Evolutionary conservation across 2,113 vertebrate species (phyloP).

Genomic region (Pygoscelis antarcticus): DNA sequence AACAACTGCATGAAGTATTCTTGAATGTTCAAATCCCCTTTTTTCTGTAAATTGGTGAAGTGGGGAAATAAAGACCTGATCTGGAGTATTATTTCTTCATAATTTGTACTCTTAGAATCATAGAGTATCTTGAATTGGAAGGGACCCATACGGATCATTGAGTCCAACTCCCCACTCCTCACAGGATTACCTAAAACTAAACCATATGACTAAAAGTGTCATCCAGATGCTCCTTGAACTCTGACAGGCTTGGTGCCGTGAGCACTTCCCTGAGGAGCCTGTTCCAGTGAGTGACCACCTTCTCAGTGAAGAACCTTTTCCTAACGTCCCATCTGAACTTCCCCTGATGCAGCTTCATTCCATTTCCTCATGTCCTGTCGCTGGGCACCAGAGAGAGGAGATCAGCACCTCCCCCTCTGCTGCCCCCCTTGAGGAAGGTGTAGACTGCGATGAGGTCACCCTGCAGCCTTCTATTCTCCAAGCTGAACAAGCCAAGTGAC

Average conservation of each 20-base stretch:
- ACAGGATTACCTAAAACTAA: background rate
- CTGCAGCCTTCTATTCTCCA: background rate
- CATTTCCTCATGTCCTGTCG: background rate
- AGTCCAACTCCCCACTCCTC: background rate
- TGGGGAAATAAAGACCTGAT: background rate
- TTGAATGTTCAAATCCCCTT: background rate
- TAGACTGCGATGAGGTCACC: background rate
- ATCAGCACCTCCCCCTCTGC: rapidly evolving
- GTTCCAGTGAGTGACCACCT: rapidly evolving
- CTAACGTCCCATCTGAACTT: background rate
- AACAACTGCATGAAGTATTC: background rate
- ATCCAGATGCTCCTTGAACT: background rate
- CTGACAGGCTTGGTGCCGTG: background rate
- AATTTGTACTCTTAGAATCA: background rate
- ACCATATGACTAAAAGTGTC: background rate
- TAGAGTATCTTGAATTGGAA: background rate
- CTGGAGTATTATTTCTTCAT: background rate
- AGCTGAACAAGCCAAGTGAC: background rate
- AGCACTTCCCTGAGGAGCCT: background rate
- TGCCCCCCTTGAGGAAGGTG: background rate
- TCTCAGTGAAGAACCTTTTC: background rate
- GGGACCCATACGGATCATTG: background rate
- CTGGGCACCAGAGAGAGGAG: background rate
- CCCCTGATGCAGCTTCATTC: background rate
- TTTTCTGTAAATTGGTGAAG: background rate